Evolutionary conservation across 2,797 vertebrate genomes (phyloP).

Genomic region (Sebastes melanostomus): DNA sequence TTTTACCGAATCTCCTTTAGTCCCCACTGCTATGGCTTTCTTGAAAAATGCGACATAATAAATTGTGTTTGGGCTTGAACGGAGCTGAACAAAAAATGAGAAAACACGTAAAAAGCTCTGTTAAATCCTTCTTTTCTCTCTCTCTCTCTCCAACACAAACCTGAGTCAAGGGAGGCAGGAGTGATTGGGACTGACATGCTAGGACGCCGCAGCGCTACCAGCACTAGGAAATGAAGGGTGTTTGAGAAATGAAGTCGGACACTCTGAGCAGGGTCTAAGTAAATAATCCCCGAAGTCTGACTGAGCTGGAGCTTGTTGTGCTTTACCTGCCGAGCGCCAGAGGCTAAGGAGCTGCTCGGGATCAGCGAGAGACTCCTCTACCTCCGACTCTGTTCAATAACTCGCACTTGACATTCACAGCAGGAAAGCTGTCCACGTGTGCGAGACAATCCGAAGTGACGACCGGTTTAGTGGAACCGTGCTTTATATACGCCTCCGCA

Average conservation of each 20-base stretch:
- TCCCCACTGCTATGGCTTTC: constrained; percentile 1
- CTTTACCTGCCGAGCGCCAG: constrained; percentile 61
- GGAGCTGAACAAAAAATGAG: neutral
- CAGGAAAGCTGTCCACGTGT: constrained; percentile 38
- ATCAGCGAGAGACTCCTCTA: constrained; percentile 47
- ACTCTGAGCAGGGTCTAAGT: constrained; percentile 58
- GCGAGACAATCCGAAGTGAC: constrained; percentile 48
- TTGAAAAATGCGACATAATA: constrained; percentile 42
- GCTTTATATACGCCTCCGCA: constrained; percentile 28
- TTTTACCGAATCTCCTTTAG: constrained; percentile 14
- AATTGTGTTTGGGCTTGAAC: constrained; percentile 33
- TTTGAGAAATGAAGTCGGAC: constrained; percentile 69
- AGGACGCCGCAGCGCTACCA: constrained; percentile 4
- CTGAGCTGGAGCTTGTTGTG: constrained; percentile 61
- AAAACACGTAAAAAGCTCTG: neutral
- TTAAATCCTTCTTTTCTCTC: constrained; percentile 15
- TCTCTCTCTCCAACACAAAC: constrained; percentile 4
- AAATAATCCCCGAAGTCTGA: constrained; percentile 69
- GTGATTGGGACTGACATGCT: constrained; percentile 45
- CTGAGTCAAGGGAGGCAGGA: constrained; percentile 30
- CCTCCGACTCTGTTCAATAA: constrained; percentile 52
- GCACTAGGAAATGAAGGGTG: constrained; percentile 40
- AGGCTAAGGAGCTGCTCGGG: constrained; percentile 43
- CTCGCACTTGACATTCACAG: constrained; percentile 63
- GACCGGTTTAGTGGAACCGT: constrained; percentile 21